These are phyloP conservation scores for Chrysotoxum bicinctum DNA, from an alignment of 2,888 invertebrate species.

Conservation along the genomic window DNA sequence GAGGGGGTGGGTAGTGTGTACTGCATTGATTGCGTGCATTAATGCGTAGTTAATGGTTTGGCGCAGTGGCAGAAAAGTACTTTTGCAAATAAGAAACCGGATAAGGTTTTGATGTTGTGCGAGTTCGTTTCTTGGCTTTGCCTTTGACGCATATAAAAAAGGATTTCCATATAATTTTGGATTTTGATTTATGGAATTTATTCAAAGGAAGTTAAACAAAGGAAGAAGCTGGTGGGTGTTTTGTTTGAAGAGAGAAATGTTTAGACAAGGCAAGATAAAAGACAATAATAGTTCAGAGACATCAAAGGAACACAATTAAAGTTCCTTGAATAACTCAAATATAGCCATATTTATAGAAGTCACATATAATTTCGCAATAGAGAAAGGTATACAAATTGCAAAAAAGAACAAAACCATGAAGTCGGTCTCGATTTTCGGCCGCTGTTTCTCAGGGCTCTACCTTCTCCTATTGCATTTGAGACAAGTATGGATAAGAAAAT, in stretches of 20 bases:
- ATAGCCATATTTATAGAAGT: too few species aligned
- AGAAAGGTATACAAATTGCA: too few species aligned
- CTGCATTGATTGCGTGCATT: slow-evolving; percentile 66
- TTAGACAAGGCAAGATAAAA: too few species aligned
- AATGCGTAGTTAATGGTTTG: slow-evolving; percentile 68
- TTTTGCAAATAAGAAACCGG: slow-evolving; percentile 53
- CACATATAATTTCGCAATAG: too few species aligned
- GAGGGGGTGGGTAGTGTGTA: background rate
- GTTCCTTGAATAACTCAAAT: too few species aligned
- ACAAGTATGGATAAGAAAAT: too few species aligned
- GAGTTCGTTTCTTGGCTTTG: background rate
- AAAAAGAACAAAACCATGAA: too few species aligned
- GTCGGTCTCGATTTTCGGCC: too few species aligned
- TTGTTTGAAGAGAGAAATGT: background rate
- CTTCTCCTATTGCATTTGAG: too few species aligned
- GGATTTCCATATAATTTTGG: slow-evolving; percentile 60
- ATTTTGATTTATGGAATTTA: slow-evolving; percentile 36
- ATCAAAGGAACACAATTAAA: too few species aligned
- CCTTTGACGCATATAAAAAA: background rate
- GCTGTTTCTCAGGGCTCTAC: too few species aligned
- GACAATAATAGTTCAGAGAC: too few species aligned
- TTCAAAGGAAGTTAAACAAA: background rate
- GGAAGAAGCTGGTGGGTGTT: background rate
- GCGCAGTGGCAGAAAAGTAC: slow-evolving; percentile 56
- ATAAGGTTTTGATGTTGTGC: background rate